Evolutionary conservation across 2,113 vertebrate genomes (phyloP).

Genomic region (Leptosomus discolor): DNA sequence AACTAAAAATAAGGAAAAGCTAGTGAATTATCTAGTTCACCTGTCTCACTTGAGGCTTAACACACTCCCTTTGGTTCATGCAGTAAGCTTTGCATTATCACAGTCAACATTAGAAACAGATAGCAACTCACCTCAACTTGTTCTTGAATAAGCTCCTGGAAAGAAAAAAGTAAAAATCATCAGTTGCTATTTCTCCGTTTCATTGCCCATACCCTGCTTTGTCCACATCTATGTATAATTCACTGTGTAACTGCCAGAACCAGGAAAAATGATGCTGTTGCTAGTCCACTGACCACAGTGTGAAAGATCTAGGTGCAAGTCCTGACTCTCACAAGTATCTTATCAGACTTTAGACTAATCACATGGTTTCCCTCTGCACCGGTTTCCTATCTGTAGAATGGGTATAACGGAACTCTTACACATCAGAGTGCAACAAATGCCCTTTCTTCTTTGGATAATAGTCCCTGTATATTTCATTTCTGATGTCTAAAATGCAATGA

Average conservation of each 20-base stretch:
- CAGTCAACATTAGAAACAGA: not conserved
- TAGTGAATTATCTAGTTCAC: not conserved
- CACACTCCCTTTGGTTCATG: not conserved
- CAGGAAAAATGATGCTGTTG: not conserved
- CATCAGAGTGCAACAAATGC: not conserved
- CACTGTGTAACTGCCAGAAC: not conserved
- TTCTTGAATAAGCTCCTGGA: conserved; percentile 90
- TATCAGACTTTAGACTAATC: not conserved
- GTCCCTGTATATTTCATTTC: not conserved
- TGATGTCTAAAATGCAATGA: not conserved
- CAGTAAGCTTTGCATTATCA: not conserved
- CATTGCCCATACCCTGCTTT: not conserved
- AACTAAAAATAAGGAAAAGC: not conserved
- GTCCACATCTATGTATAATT: not conserved
- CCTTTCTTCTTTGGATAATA: not conserved
- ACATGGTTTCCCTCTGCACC: not conserved
- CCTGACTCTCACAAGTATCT: not conserved
- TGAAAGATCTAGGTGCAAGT: not conserved
- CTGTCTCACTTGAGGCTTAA: not conserved
- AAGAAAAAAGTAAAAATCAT: conserved; percentile 46
- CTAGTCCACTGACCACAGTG: not conserved
- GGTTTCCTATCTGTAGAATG: not conserved
- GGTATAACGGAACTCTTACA: not conserved
- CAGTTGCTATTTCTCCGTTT: not conserved
- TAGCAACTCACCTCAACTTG: conserved; percentile 86